Percentiles rank a stretch among this genome's conserved stretches.
These are phyloP conservation scores for Sphaeridia pumilis DNA, from an alignment of 2,888 invertebrate species.

Conservation along the genomic window DNA sequence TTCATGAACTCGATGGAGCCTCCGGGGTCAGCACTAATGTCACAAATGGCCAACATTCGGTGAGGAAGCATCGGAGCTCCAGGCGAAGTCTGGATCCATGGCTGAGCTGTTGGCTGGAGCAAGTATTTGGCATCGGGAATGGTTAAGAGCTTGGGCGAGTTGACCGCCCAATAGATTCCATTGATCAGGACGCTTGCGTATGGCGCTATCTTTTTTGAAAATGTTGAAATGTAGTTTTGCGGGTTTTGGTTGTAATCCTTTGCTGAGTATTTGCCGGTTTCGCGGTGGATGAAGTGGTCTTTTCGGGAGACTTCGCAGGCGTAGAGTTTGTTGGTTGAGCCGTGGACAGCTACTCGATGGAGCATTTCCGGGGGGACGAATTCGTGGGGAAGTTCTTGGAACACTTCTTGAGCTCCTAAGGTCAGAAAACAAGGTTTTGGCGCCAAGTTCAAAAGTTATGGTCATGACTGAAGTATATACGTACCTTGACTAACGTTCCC, in stretches of 20 bases:
- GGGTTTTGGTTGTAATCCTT: constrained; percentile 87
- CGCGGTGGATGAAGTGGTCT: constrained; percentile 84
- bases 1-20: constrained; percentile 99
- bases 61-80: constrained; percentile 81
- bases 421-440: constrained; percentile 50
- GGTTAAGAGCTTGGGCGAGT: constrained; percentile 87
- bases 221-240: constrained; percentile 86
- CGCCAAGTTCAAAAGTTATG: too few relatives aligned
- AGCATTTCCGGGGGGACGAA: constrained; percentile 92
- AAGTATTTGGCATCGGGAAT: constrained; percentile 96
- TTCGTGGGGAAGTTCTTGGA: constrained; percentile 93
- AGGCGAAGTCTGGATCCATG: constrained; percentile 81
- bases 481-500: constrained; percentile 86
- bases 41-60: constrained; percentile 88
- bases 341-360: constrained; percentile 90
- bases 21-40: constrained; percentile 98
- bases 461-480: too few relatives aligned
- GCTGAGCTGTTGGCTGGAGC: constrained; percentile 73
- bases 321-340: constrained; percentile 91
- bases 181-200: constrained; percentile 95
- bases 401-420: constrained; percentile 48
- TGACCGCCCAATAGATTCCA: constrained; percentile 98
- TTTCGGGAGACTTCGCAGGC: constrained; percentile 88
- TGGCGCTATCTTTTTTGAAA: constrained; percentile 93
- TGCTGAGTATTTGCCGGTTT: constrained; percentile 82